Evolutionary conservation across 2,113 vertebrate genomes (phyloP), one percentile per base, ranked within the genome.

Genomic region (Redunca redunca): DNA sequence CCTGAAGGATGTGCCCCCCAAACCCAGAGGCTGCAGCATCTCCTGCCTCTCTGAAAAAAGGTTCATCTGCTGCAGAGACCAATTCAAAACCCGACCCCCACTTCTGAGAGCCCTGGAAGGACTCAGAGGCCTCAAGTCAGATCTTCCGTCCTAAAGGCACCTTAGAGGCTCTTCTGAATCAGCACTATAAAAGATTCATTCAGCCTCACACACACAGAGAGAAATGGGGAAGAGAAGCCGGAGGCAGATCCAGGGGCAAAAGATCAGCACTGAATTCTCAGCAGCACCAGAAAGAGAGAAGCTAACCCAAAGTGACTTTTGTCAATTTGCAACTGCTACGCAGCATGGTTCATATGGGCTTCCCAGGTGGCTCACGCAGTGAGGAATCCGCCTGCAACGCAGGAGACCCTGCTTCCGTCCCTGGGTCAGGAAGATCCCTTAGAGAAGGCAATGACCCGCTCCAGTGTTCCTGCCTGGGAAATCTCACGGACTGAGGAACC

Each of bases 21-120:
- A 0, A 0, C 21, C 23, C 23, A 0, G 6, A 12, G 4, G 9
- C 30, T 0, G 0, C 40, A 10, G 0, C 26, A 5, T 16, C 30
- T 17, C 81, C 87, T 4, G 30, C 15, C 50, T 25, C 87, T 30
- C 83, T 2, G 2, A 57, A 26, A 21, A 60, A n/a, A 57, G 50
- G 19, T 11, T 62, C 78, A 1, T 23, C 46, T 25, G 17, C 17
- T 1, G 14, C 52, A 52, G 80, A 52, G 25, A 14, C 2, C 1
- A 5, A 33, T 71, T 10, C 13, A 30, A 43, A 67, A 9, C 30
- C 43, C 1, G 16, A 17, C 21, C 11, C 52, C 28, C 2, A 0
- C n/a, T 11, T 21, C 64, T 7, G 1, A 12, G 46, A 36, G 21
- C n/a, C 2, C 82, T 0, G 52, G 30, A 30, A 6, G 7, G 52